Conservation (phyloP, 2,113 vertebrate species). For the Clarias magur region DNA sequence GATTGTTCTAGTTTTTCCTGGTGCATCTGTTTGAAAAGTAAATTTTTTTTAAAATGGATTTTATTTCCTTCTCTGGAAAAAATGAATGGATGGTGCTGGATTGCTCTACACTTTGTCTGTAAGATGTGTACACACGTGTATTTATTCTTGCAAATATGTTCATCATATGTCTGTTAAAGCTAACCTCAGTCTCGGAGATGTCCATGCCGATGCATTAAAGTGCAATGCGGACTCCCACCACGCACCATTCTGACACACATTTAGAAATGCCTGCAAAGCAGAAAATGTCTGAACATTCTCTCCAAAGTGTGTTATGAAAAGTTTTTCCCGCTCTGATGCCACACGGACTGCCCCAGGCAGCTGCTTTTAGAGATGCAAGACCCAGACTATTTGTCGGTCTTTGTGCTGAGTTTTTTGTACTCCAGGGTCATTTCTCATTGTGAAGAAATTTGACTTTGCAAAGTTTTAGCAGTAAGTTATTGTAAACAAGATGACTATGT, state of each 20-base stretch:
- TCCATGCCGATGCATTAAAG: background rate
- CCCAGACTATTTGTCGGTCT: background rate
- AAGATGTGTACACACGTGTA: background rate
- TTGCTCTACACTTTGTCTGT: background rate
- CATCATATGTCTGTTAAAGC: background rate
- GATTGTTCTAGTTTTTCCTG: background rate
- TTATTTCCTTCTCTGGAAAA: background rate
- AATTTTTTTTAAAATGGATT: background rate
- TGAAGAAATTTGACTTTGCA: background rate
- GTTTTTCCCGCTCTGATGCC: background rate
- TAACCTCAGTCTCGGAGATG: background rate
- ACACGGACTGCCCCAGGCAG: background rate
- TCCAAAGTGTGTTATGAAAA: background rate
- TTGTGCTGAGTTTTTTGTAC: background rate
- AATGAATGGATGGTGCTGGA: background rate
- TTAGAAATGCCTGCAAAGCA: background rate
- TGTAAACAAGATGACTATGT: background rate
- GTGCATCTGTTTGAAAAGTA: background rate
- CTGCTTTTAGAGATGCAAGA: background rate
- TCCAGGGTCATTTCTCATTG: background rate
- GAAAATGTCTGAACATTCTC: background rate
- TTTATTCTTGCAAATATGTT: background rate
- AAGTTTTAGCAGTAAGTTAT: background rate
- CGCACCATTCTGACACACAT: background rate
- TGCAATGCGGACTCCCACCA: background rate